phyloP scores from a whole-genome alignment of 2,888 invertebrate species.

The Dryocosmus kuriphilus region DNA sequence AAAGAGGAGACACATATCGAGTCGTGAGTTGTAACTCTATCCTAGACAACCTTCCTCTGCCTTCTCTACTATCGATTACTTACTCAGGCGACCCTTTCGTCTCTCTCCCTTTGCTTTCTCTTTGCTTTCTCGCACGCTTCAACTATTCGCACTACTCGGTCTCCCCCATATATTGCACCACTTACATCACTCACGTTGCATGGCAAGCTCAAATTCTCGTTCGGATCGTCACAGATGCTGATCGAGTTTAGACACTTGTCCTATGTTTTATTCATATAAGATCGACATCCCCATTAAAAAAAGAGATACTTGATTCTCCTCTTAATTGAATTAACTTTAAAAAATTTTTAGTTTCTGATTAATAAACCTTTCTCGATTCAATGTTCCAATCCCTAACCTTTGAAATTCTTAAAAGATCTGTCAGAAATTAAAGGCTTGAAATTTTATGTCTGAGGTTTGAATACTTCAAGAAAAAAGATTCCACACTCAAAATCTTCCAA shows the following conservation, averaged over 20 bases:
- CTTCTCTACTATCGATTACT: constrained; percentile 67
- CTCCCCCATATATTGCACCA: constrained; percentile 25
- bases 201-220: constrained; percentile 48
- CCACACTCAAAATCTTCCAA: no score
- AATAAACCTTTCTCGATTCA: no score
- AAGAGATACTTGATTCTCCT: not conserved
- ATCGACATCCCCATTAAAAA: constrained; percentile 24
- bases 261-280: constrained; percentile 34
- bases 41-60: constrained; percentile 60
- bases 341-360: no score
- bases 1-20: constrained; percentile 47
- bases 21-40: constrained; percentile 63
- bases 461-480: no score
- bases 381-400: no score
- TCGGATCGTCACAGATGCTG: constrained; percentile 56
- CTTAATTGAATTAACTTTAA: not conserved
- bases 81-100: constrained; percentile 62
- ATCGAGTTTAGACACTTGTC: constrained; percentile 53
- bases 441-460: no score
- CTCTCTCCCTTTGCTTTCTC: constrained; percentile 53
- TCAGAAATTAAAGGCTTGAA: no score
- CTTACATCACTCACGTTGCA: constrained; percentile 52
- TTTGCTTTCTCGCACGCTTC: constrained; percentile 41
- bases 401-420: no score
- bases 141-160: constrained; percentile 19